phyloP scores from a whole-genome alignment of 2,113 vertebrate genomes.

The Meles meles region DNA sequence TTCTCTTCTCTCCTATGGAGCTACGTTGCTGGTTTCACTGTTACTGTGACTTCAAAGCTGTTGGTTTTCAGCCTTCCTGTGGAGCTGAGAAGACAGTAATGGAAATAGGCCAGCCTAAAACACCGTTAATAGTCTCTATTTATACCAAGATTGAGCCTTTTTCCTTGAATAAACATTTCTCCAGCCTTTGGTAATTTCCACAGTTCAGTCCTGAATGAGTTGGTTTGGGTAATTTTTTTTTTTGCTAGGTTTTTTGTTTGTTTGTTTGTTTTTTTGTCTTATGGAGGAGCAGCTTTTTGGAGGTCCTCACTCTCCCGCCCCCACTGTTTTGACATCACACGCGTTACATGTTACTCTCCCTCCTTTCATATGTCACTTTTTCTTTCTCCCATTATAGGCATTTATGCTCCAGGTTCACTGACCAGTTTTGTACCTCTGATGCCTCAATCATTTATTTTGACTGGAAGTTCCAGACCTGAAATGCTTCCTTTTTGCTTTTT shows the following conservation, averaged over 20 bases:
- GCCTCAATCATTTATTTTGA: background rate
- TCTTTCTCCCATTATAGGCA: background rate
- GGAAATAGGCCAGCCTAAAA: background rate
- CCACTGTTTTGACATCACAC: accelerated
- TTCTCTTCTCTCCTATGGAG: background rate
- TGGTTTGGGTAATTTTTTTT: background rate
- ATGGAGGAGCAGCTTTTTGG: background rate
- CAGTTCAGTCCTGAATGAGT: background rate
- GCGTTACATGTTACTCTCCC: background rate
- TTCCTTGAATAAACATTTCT: background rate
- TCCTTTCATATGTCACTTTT: background rate
- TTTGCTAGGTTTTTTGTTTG: background rate
- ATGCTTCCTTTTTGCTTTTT: conserved; percentile 3
- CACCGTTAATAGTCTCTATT: background rate
- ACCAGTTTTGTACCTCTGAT: background rate
- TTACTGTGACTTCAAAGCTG: background rate
- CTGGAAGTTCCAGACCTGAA: background rate
- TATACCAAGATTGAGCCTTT: background rate
- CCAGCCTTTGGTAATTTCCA: background rate
- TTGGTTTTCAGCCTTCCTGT: background rate
- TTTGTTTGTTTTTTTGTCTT: background rate
- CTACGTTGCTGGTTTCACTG: background rate
- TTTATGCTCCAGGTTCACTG: background rate
- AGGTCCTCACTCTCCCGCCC: background rate
- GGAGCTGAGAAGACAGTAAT: background rate